phyloP scores from a whole-genome alignment of 2,888 invertebrate genomes.

The Lamellibrachia satsuma region DNA sequence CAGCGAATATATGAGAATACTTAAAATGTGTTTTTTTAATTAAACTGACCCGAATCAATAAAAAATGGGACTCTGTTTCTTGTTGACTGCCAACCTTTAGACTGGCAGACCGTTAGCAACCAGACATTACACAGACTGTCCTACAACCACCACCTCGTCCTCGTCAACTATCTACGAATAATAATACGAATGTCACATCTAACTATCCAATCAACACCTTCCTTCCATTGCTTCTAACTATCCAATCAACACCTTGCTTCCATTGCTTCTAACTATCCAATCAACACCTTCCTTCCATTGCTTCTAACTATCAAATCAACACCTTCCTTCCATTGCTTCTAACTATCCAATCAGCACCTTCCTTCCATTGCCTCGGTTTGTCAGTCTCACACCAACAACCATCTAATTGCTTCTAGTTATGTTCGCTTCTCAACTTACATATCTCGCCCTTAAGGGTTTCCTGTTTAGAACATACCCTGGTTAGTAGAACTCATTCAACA shows the following conservation, averaged over 20 bases:
- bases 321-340: neutral
- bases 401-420: neutral
- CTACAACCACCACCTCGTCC: neutral
- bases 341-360: conserved; percentile 3
- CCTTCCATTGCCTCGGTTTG: neutral
- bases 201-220: neutral
- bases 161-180: neutral
- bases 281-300: too few species aligned
- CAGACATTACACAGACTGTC: neutral
- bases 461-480: conserved; percentile 6
- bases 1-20: neutral
- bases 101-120: neutral
- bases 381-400: neutral
- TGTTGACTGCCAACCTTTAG: neutral
- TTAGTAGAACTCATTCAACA: neutral
- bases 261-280: too few species aligned
- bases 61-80: neutral
- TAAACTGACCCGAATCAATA: neutral
- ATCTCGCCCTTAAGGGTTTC: conserved; percentile 2
- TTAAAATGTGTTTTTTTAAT: neutral
- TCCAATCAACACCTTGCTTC: too few species aligned
- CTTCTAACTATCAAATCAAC: too few species aligned
- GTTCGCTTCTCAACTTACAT: neutral
- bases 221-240: too few species aligned
- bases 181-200: neutral